Evolutionary conservation across 2,113 vertebrate species (phyloP).

Genomic region (Maccullochella peelii): DNA sequence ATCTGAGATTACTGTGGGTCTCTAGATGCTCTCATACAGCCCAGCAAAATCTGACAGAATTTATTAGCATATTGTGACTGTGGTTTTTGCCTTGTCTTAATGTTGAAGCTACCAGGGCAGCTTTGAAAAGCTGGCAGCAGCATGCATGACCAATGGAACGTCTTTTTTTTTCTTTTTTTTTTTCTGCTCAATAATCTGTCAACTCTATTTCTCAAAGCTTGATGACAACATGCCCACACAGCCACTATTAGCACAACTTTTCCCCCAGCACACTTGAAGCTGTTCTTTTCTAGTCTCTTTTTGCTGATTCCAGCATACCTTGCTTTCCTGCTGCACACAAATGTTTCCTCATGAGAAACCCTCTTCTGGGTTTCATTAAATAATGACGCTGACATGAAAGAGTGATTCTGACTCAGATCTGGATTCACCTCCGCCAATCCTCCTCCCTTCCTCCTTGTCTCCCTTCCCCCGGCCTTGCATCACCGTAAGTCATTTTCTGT

Average conservation of each 20-base stretch:
- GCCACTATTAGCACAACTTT: constrained; percentile 10
- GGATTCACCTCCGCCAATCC: constrained; percentile 22
- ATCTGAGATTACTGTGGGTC: neutral
- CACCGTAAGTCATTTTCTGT: constrained; percentile 20
- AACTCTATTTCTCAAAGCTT: constrained; percentile 25
- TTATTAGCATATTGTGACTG: constrained; percentile 1
- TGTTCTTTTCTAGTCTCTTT: constrained; percentile 9
- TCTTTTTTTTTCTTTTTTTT: constrained; percentile 27
- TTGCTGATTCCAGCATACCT: constrained; percentile 40
- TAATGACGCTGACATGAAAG: constrained; percentile 51
- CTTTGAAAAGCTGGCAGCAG: constrained; percentile 16
- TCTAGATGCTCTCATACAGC: neutral
- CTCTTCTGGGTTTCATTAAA: constrained; percentile 60
- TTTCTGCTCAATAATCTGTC: constrained; percentile 9
- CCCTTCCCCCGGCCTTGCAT: constrained; percentile 17
- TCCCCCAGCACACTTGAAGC: neutral
- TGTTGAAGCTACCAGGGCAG: neutral
- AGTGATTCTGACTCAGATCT: constrained; percentile 61
- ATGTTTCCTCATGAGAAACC: constrained; percentile 56
- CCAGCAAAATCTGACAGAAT: neutral
- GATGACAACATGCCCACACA: constrained; percentile 42
- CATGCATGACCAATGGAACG: constrained; percentile 43
- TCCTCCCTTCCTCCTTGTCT: neutral
- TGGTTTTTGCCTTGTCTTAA: neutral
- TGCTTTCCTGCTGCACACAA: constrained; percentile 21